Conservation (phyloP, 2,888 invertebrate genomes). For the Linnaemya tessellans region DNA sequence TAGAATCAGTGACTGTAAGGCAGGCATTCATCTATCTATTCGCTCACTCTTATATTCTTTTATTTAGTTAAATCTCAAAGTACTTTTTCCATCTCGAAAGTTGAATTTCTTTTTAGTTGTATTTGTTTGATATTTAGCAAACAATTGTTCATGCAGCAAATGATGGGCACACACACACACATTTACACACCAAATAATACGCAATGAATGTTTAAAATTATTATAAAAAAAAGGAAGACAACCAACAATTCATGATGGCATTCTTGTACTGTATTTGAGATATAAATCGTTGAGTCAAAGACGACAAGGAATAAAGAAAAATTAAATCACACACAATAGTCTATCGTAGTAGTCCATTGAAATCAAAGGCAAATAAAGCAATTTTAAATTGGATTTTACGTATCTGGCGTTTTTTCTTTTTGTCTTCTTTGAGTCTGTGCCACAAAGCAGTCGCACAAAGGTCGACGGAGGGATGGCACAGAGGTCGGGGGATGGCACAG, state of each 20-base stretch:
- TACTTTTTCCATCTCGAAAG: slow-evolving; percentile 18
- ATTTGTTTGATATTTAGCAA: slow-evolving; percentile 39
- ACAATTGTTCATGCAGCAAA: slow-evolving; percentile 44
- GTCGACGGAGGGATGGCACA: not conserved
- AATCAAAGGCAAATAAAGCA: slow-evolving; percentile 64
- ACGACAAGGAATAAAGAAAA: slow-evolving; percentile 43
- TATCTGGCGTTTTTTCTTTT: slow-evolving; percentile 1
- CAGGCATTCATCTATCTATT: slow-evolving; percentile 1
- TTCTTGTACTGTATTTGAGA: slow-evolving; percentile 58
- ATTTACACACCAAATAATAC: slow-evolving; percentile 9
- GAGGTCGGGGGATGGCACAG: too few relatives aligned
- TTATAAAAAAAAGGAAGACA: not conserved
- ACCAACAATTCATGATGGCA: slow-evolving; percentile 50
- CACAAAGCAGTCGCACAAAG: slow-evolving; percentile 5
- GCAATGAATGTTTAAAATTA: slow-evolving; percentile 27
- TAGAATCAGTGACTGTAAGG: slow-evolving; percentile 22
- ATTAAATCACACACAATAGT: slow-evolving; percentile 55
- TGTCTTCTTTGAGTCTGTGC: slow-evolving; percentile 10
- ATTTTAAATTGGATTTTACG: slow-evolving; percentile 67
- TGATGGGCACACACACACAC: not conserved
- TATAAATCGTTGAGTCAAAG: slow-evolving; percentile 60
- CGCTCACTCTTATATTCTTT: slow-evolving; percentile 24
- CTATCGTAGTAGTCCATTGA: slow-evolving; percentile 25
- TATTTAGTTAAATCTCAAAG: slow-evolving; percentile 48
- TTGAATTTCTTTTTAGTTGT: slow-evolving; percentile 20